Evolutionary conservation across 2,113 vertebrate species (phyloP).

Genomic region (Baryphthengus martii): DNA sequence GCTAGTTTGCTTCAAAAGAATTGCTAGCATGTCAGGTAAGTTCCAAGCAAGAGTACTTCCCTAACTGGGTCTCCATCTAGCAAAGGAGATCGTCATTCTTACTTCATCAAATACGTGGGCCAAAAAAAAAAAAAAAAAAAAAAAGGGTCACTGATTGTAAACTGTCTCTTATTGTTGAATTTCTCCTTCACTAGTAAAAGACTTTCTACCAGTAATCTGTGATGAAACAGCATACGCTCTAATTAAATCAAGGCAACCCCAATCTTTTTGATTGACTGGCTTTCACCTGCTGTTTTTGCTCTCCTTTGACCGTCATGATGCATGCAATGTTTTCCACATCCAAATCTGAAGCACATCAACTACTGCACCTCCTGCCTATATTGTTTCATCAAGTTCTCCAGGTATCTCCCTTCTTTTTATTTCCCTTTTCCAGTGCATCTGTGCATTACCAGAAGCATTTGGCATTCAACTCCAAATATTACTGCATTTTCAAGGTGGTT

Average conservation of each 20-base stretch:
- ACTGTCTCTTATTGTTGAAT: neutral
- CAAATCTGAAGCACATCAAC: neutral
- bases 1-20: neutral
- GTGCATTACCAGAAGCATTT: neutral
- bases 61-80: neutral
- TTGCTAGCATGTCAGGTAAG: neutral
- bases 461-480: neutral
- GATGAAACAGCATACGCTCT: neutral
- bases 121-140: neutral
- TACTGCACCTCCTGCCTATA: neutral
- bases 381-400: neutral
- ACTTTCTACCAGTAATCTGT: neutral
- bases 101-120: neutral
- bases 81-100: neutral
- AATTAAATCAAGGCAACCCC: neutral
- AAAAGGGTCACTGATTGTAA: neutral
- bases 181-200: neutral
- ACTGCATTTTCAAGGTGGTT: slow-evolving; percentile 7
- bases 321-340: neutral
- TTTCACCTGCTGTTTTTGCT: neutral
- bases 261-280: neutral
- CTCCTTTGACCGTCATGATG: neutral
- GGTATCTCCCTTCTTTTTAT: neutral
- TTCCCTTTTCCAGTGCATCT: neutral
- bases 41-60: neutral